These are phyloP conservation scores for Falco biarmicus DNA, from an alignment of 2,797 vertebrate genomes.

Conservation along the genomic window DNA sequence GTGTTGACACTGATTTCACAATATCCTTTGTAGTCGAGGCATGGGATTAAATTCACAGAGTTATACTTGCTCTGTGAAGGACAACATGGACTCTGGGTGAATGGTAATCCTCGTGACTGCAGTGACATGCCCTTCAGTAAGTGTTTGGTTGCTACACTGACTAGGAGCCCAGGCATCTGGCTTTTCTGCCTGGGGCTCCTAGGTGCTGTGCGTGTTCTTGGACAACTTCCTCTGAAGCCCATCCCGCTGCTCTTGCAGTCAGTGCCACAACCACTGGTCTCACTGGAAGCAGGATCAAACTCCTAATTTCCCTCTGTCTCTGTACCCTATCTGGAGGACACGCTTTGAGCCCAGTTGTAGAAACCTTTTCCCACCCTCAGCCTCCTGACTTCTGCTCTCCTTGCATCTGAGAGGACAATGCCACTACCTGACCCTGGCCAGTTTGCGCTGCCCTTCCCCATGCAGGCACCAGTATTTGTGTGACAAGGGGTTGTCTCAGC, in stretches of 20 bases:
- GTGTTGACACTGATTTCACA: not conserved
- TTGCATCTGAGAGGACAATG: not conserved
- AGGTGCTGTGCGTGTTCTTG: rapidly evolving
- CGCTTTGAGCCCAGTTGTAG: not conserved
- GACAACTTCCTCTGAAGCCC: not conserved
- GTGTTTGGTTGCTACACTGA: not conserved
- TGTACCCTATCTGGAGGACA: not conserved
- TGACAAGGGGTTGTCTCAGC: not conserved
- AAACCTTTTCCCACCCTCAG: not conserved
- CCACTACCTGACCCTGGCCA: not conserved
- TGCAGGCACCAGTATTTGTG: not conserved
- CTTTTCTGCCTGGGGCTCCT: not conserved
- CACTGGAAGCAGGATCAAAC: not conserved
- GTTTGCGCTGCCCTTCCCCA: not conserved
- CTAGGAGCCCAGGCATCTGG: rapidly evolving
- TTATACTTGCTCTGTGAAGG: not conserved
- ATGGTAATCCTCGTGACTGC: not conserved
- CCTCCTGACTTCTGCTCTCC: not conserved
- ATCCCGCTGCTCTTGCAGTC: not conserved
- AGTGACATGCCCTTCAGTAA: not conserved
- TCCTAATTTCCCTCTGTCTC: not conserved
- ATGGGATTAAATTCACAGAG: not conserved
- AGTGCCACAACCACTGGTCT: not conserved
- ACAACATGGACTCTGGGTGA: not conserved
- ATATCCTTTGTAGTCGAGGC: not conserved